These are phyloP conservation scores for Andrena trimmerana DNA, from an alignment of 2,888 invertebrate genomes.

Conservation along the genomic window DNA sequence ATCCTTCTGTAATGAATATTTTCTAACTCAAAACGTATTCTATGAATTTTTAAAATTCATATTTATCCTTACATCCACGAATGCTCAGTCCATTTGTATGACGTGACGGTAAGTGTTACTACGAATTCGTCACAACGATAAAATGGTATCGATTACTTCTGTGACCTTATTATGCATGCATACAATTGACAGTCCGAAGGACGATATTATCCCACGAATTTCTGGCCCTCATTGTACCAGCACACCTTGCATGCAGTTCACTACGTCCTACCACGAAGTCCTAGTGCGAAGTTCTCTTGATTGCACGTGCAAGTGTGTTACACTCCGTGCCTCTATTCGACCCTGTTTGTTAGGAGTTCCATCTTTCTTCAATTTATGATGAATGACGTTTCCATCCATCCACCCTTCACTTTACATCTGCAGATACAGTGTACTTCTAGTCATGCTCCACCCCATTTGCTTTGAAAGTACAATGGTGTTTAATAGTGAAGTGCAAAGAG, in stretches of 20 bases:
- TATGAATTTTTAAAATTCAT: neutral
- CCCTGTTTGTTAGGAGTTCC: constrained; percentile 37
- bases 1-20: too few species aligned
- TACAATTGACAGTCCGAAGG: constrained; percentile 53
- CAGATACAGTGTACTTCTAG: too few species aligned
- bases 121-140: neutral
- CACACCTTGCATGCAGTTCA: constrained; percentile 47
- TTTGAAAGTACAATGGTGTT: too few species aligned
- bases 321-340: constrained; percentile 35
- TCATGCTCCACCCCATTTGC: too few species aligned
- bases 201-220: constrained; percentile 74
- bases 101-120: constrained; percentile 2
- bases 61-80: too few species aligned
- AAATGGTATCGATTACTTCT: constrained; percentile 2
- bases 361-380: constrained; percentile 50
- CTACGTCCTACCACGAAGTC: constrained; percentile 58
- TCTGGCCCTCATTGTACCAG: constrained; percentile 53
- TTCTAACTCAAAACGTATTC: too few species aligned
- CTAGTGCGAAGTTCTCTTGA: constrained; percentile 69
- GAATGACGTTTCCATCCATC: constrained; percentile 35
- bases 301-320: constrained; percentile 65
- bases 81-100: neutral
- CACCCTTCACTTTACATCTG: constrained; percentile 12
- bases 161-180: constrained; percentile 43
- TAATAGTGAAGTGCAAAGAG: too few species aligned